Conservation (phyloP, 2,797 vertebrate species). For the Cetoscarus ocellatus region DNA sequence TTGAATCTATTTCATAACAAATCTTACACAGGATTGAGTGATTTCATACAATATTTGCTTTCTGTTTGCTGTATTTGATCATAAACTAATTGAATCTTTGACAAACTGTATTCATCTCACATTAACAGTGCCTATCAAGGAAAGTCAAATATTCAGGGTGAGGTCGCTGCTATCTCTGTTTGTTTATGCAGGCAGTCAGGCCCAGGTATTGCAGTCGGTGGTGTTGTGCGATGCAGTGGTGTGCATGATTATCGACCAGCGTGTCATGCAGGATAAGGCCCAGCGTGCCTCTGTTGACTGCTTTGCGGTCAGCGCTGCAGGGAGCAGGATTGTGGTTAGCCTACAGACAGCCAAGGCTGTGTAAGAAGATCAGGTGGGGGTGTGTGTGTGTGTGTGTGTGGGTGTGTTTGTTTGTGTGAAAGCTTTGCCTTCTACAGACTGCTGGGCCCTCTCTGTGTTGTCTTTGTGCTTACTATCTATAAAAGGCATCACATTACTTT, state of each 20-base stretch:
- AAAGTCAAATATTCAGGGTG: too few species aligned
- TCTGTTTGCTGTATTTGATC: too few species aligned
- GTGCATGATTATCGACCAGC: slow-evolving; percentile 83
- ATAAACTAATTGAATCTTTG: not conserved
- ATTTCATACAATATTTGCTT: too few species aligned
- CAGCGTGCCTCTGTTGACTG: slow-evolving; percentile 86
- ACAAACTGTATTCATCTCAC: not conserved
- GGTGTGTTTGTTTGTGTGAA: not conserved
- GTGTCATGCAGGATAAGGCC: slow-evolving; percentile 85
- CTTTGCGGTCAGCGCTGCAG: slow-evolving; percentile 88
- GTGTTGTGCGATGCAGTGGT: slow-evolving; percentile 76
- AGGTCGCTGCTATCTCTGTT: slow-evolving; percentile 46
- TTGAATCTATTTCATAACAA: too few species aligned
- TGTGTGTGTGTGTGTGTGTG: slow-evolving; percentile 23
- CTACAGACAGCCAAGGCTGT: slow-evolving; percentile 79
- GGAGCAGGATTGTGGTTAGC: slow-evolving; percentile 82
- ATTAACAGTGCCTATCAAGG: too few species aligned
- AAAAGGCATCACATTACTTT: not conserved
- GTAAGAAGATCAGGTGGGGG: slow-evolving; percentile 81
- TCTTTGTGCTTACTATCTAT: slow-evolving; percentile 25
- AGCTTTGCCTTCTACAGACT: slow-evolving; percentile 7
- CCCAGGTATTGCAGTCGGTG: slow-evolving; percentile 74
- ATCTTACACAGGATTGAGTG: not conserved
- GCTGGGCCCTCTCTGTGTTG: slow-evolving; percentile 32
- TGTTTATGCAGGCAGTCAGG: slow-evolving; percentile 66